Evolutionary conservation across 2,113 vertebrate genomes (phyloP).

Genomic region (Dryoscopus gambensis): DNA sequence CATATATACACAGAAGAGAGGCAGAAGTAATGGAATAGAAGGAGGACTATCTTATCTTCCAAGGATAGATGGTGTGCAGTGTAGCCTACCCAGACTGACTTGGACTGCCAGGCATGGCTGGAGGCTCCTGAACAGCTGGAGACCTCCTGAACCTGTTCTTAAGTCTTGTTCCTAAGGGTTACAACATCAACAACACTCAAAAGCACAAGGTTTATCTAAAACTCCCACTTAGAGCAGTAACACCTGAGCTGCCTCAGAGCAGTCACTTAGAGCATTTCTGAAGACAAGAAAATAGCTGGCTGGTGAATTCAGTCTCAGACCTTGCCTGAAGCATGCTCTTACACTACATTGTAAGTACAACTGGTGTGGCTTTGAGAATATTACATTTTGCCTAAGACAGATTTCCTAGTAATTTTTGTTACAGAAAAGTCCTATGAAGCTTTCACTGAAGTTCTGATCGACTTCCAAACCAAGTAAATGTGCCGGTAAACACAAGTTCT

Average conservation of each 20-base stretch:
- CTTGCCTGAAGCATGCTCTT: not conserved
- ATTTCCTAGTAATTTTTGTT: not conserved
- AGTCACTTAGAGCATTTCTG: not conserved
- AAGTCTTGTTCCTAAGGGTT: not conserved
- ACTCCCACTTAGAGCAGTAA: not conserved
- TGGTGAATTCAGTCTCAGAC: not conserved
- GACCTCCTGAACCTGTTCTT: not conserved
- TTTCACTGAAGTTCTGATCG: not conserved
- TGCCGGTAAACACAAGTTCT: not conserved
- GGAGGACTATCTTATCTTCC: not conserved
- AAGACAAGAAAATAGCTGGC: not conserved
- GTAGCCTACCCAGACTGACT: not conserved
- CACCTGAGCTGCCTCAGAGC: not conserved
- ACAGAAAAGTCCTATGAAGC: not conserved
- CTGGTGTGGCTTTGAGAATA: not conserved
- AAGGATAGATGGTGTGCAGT: not conserved
- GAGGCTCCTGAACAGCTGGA: not conserved
- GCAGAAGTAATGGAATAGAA: not conserved
- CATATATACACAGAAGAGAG: not conserved
- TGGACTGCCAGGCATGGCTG: not conserved
- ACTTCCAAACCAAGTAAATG: not conserved
- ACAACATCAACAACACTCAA: not conserved
- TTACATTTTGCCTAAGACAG: not conserved
- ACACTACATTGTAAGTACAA: not conserved
- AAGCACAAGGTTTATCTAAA: not conserved